Percentiles rank a stretch among this genome's conserved stretches.
phyloP scores from a whole-genome alignment of 2,797 vertebrate species.

The Acropternis orthonyx region DNA sequence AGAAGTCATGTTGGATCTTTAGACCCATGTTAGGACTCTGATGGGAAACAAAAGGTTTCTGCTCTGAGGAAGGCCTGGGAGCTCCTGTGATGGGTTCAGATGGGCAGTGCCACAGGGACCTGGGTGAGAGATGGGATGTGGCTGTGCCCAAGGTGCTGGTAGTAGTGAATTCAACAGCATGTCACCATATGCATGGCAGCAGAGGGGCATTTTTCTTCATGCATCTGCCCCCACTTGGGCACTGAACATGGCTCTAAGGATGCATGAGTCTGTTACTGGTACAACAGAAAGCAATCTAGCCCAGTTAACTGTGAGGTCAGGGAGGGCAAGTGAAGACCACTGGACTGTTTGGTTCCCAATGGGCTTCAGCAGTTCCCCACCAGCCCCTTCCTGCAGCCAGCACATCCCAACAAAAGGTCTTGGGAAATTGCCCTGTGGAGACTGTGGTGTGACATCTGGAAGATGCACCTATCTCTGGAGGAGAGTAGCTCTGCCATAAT shows the following conservation, averaged over 20 bases:
- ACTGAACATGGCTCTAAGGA: accelerated
- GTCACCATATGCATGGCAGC: not conserved
- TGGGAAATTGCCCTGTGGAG: slow-evolving; percentile 6
- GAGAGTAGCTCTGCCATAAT: slow-evolving; percentile 64
- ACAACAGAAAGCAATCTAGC: not conserved
- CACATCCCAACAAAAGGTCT: slow-evolving; percentile 19
- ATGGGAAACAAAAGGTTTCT: not conserved
- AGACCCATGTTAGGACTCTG: not conserved
- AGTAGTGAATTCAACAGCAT: accelerated
- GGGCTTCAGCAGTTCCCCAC: not conserved
- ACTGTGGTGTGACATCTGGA: slow-evolving; percentile 63
- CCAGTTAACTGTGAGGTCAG: not conserved
- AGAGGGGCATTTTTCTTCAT: not conserved
- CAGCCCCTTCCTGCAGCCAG: not conserved
- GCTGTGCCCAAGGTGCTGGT: not conserved
- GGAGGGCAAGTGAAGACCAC: not conserved
- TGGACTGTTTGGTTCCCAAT: not conserved
- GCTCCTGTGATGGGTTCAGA: not conserved
- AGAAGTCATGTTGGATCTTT: not conserved
- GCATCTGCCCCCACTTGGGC: not conserved
- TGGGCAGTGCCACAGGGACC: not conserved
- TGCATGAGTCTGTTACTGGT: not conserved
- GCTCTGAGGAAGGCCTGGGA: not conserved
- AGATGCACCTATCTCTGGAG: slow-evolving; percentile 62
- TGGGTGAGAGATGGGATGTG: not conserved